Evolutionary conservation across 2,888 invertebrate genomes (phyloP), one percentile per base, ranked within the genome.

Genomic region (Mycogona germanica): DNA sequence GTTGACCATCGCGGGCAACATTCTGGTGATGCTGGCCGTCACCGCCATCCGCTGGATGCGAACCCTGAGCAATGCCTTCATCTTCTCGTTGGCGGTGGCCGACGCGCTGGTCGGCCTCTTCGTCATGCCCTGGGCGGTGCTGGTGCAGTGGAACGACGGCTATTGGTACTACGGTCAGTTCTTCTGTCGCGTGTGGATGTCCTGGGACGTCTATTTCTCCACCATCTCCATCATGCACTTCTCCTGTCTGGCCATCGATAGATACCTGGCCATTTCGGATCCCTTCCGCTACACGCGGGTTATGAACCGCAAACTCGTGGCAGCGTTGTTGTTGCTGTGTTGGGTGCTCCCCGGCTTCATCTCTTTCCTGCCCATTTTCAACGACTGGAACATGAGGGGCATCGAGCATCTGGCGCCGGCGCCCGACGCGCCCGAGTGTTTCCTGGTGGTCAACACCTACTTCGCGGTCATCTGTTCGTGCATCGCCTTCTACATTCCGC

Each of bases 341-440:
- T 97, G 97, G 97, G 82, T 93, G 58, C 77, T 93, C 53, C 91
- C 93, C 55, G 95, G 95, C 68, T 83, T 95, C 63, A 95, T 97
- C 63, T 96, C 95, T 69, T 91, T 95, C 68, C 96, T 96, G 42
- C 95, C 96, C 1, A 62, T 68, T 4, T 75, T 97, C 55, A 86
- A 95, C 46, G 91, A 91, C 7, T 92, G 92, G 92, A 89, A 87
- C 67, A 51, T 51, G 42, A 45, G 48, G 21, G 58, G 56, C 53
- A 58, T 62, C 64, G 51, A 63, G 59, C 29, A 57, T 51, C 45
- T 48, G 41, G 40, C 40, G 12, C 51, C 53, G n/a, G 41, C 52
- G 14, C 38, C 44, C 37, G 44, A 52, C 37, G 48, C 51, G 19
- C 49, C 66, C 68, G 83, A 86, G 45, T 92, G 92, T 53, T 97